These are phyloP conservation scores for Scotopteryx bipunctaria DNA, from an alignment of 2,888 invertebrate genomes.

Conservation along the genomic window DNA sequence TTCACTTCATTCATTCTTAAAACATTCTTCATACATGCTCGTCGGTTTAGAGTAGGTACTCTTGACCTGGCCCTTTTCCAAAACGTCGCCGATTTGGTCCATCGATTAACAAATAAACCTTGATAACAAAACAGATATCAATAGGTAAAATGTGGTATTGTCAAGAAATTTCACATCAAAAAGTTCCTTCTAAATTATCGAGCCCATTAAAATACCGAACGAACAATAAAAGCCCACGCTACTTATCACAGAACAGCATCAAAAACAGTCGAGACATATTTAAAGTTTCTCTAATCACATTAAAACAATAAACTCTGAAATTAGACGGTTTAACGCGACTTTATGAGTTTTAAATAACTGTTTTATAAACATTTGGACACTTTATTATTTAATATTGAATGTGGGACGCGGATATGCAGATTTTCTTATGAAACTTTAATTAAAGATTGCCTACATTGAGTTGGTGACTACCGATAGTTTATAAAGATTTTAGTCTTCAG, in stretches of 20 bases:
- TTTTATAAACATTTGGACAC: slow-evolving; percentile 48
- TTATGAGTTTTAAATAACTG: slow-evolving; percentile 56
- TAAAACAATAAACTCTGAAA: slow-evolving; percentile 54
- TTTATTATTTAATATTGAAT: slow-evolving; percentile 31
- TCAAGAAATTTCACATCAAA: slow-evolving; percentile 22
- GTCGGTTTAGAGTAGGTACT: too few relatives aligned
- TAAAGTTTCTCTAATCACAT: slow-evolving; percentile 40
- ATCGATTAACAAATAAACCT: not conserved
- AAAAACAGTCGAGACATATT: slow-evolving; percentile 46
- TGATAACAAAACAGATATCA: slow-evolving; percentile 7
- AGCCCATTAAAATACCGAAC: slow-evolving; percentile 35
- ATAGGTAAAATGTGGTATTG: slow-evolving; percentile 15
- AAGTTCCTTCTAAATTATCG: slow-evolving; percentile 30
- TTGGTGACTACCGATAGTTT: not conserved
- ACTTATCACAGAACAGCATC: slow-evolving; percentile 47
- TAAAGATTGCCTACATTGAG: not conserved
- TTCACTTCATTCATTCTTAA: too few relatives aligned
- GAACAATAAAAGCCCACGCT: slow-evolving; percentile 37
- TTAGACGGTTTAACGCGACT: slow-evolving; percentile 52
- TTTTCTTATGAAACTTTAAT: not conserved
- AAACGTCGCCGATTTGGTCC: not conserved
- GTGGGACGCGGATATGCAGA: slow-evolving; percentile 37
- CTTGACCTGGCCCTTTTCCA: too few relatives aligned
- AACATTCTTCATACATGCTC: too few relatives aligned
- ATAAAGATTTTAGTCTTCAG: too few relatives aligned